Percentiles rank a stretch among this genome's conserved stretches.
These are phyloP conservation scores for Solenodon paradoxus DNA, from an alignment of 2,113 vertebrate genomes.

Conservation along the genomic window DNA sequence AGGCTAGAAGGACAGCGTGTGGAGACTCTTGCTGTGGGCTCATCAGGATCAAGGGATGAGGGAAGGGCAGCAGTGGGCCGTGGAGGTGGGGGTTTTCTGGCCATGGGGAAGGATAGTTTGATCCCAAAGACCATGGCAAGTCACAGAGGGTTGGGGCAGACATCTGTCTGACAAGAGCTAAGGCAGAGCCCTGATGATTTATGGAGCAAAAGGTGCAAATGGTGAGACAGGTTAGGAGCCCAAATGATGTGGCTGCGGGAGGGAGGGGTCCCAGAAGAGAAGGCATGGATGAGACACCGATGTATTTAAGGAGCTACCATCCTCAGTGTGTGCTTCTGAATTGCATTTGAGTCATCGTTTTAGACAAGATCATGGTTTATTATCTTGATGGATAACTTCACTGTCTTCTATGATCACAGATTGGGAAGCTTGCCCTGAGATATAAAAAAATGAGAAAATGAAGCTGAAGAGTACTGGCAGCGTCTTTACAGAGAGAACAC, in stretches of 20 bases:
- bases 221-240: background rate
- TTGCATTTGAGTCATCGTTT: background rate
- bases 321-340: background rate
- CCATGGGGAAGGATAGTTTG: no score
- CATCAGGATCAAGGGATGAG: background rate
- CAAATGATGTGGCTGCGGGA: background rate
- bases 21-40: background rate
- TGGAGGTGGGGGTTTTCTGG: background rate
- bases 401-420: no score
- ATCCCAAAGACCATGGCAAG: background rate
- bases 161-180: background rate
- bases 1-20: background rate
- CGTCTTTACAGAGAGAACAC: background rate
- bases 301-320: no score
- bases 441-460: background rate
- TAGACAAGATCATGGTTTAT: background rate
- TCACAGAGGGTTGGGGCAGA: background rate
- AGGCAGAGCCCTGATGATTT: background rate
- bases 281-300: no score
- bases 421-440: background rate
- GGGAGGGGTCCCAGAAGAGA: no score
- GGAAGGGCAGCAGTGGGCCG: background rate
- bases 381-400: background rate
- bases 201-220: fast-evolving
- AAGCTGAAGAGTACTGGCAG: no score